Conservation (phyloP, 2,888 invertebrate species). For the Tromatobia lineatoria region DNA sequence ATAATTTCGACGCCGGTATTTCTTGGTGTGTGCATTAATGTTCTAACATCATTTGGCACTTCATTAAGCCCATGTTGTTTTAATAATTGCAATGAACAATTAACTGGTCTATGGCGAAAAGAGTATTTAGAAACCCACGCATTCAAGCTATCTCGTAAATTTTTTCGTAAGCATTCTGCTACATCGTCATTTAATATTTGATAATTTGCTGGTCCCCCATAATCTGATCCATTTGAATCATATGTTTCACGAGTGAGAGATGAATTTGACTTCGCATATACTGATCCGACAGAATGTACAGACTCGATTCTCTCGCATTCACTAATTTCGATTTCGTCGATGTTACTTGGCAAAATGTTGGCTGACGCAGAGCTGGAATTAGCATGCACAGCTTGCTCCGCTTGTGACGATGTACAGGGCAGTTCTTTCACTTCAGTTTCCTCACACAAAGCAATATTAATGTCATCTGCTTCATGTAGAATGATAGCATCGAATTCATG, state of each 20-base stretch:
- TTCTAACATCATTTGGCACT: no score
- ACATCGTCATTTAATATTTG: no score
- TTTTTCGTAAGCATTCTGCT: no score
- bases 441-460: no score
- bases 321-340: slow-evolving; percentile 23
- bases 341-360: slow-evolving; percentile 22
- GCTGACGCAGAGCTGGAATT: slow-evolving; percentile 10
- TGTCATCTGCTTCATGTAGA: no score
- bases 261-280: slow-evolving; percentile 4
- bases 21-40: no score
- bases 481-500: slow-evolving; percentile 2
- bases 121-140: no score
- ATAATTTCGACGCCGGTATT: no score
- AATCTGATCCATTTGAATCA: slow-evolving; percentile 26
- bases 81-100: no score
- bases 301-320: slow-evolving; percentile 24
- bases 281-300: not conserved
- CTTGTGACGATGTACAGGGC: slow-evolving; percentile 19
- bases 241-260: slow-evolving; percentile 11
- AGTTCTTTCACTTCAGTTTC: not conserved
- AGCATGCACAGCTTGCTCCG: slow-evolving; percentile 19
- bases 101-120: no score
- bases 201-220: slow-evolving; percentile 9
- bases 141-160: no score
- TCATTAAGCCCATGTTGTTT: no score